phyloP scores from a whole-genome alignment of 2,113 vertebrate species.

The Nannobrachium achirus region DNA sequence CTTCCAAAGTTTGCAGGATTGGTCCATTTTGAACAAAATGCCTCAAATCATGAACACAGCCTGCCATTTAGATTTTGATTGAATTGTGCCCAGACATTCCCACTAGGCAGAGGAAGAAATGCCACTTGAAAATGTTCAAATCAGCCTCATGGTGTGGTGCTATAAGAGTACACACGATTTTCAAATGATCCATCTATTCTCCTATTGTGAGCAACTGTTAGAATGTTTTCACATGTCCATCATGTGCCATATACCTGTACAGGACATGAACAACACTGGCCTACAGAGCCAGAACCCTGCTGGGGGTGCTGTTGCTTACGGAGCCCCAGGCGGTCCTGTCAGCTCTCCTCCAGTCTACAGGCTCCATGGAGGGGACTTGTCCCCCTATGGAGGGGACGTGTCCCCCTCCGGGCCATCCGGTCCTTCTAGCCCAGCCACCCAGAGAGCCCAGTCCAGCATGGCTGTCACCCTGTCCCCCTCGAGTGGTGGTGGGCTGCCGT shows the following conservation, averaged over 20 bases:
- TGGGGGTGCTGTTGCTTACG: constrained; percentile 17
- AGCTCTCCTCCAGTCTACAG: constrained; percentile 42
- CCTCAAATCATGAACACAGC: too few relatives aligned
- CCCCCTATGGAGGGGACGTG: constrained; percentile 4
- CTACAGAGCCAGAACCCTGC: constrained; percentile 57
- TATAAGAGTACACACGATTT: too few relatives aligned
- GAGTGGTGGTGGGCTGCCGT: not conserved
- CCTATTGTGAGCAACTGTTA: not conserved
- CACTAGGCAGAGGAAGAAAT: too few relatives aligned
- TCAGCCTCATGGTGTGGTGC: too few relatives aligned
- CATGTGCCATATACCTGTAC: too few relatives aligned
- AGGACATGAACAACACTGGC: constrained; percentile 83
- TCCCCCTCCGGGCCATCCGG: constrained; percentile 27
- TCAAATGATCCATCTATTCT: too few relatives aligned
- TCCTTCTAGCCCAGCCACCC: constrained; percentile 15
- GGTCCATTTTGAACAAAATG: too few relatives aligned
- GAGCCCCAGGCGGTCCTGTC: constrained; percentile 57
- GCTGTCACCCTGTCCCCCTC: constrained; percentile 6
- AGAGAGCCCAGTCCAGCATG: not conserved
- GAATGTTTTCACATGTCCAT: constrained; percentile 17
- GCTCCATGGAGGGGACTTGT: constrained; percentile 13
- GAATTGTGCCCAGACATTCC: too few relatives aligned
- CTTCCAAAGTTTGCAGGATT: too few relatives aligned
- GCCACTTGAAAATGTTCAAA: too few relatives aligned
- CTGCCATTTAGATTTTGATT: too few relatives aligned